These are phyloP conservation scores for Drosophila anceps DNA, from an alignment of 2,888 invertebrate species.

Conservation along the genomic window DNA sequence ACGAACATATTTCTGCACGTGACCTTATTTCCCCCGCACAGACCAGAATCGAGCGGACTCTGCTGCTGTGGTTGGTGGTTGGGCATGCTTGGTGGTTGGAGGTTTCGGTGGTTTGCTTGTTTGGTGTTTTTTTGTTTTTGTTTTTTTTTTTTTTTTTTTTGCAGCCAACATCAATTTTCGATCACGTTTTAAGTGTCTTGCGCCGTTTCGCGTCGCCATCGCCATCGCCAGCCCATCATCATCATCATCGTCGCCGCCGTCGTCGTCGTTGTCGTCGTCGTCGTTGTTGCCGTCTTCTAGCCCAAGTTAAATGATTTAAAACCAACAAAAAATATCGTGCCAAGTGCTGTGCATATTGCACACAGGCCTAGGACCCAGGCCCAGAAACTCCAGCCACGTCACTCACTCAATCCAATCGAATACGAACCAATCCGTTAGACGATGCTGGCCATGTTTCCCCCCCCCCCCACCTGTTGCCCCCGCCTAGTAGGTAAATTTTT, in stretches of 20 bases:
- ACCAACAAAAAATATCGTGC: constrained; percentile 80
- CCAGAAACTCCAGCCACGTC: constrained; percentile 59
- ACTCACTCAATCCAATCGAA: constrained; percentile 70
- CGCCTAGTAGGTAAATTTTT: constrained; percentile 63
- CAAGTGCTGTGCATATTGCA: constrained; percentile 80
- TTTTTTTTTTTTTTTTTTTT: background rate
- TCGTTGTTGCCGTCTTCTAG: constrained; percentile 51
- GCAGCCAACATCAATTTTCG: constrained; percentile 78
- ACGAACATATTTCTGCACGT: constrained; percentile 78
- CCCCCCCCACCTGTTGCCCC: background rate
- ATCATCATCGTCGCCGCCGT: constrained; percentile 13
- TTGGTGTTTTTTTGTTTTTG: constrained; percentile 37
- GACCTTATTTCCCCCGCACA: constrained; percentile 80
- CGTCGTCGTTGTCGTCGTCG: constrained; percentile 28
- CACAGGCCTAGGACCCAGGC: constrained; percentile 35
- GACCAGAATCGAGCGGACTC: constrained; percentile 38
- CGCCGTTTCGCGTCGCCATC: constrained; percentile 59
- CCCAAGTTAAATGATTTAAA: constrained; percentile 80
- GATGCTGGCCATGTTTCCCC: constrained; percentile 26
- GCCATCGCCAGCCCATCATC: constrained; percentile 44
- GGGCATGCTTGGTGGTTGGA: constrained; percentile 35
- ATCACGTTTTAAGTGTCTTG: constrained; percentile 82
- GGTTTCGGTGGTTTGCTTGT: constrained; percentile 47
- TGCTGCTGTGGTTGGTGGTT: constrained; percentile 33
- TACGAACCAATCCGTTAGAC: constrained; percentile 67